phyloP scores from a whole-genome alignment of 2,888 invertebrate species.

The Hydraecia micacea region DNA sequence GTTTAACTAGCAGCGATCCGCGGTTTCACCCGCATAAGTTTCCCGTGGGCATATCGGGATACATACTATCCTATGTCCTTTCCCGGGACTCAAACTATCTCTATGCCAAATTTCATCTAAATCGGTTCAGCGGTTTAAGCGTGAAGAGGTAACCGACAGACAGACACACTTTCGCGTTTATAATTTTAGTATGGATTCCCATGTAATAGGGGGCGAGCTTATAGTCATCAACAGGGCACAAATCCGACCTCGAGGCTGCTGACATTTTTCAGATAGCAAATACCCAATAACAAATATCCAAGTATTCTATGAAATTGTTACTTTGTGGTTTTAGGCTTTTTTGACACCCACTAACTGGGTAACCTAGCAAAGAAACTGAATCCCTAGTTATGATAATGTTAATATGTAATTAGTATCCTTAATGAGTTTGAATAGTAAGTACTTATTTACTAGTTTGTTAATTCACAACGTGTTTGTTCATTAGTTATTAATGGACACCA shows the following conservation, averaged over 20 bases:
- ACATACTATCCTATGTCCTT: too few relatives aligned
- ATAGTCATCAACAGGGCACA: background rate
- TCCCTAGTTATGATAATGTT: background rate
- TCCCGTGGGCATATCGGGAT: too few relatives aligned
- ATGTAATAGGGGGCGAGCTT: background rate
- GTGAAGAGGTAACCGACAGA: too few relatives aligned
- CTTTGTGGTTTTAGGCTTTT: background rate
- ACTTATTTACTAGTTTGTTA: background rate
- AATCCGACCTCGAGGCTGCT: too few relatives aligned
- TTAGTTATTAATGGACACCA: slow-evolving; percentile 1
- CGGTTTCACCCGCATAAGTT: too few relatives aligned
- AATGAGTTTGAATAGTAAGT: background rate
- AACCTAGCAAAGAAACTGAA: background rate
- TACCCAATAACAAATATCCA: background rate
- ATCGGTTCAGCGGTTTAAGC: too few relatives aligned
- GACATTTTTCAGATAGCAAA: too few relatives aligned
- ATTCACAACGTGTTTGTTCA: background rate
- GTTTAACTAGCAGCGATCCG: too few relatives aligned
- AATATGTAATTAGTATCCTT: background rate
- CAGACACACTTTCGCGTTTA: too few relatives aligned
- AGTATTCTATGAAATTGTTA: background rate
- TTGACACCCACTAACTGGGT: background rate
- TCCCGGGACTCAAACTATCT: too few relatives aligned
- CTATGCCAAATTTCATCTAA: too few relatives aligned
- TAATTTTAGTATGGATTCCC: background rate